A percentile compares a stretch with the other conserved stretches of the same genome.
Evolutionary conservation across 2,888 invertebrate genomes (phyloP).

Genomic region (Nebria salina): DNA sequence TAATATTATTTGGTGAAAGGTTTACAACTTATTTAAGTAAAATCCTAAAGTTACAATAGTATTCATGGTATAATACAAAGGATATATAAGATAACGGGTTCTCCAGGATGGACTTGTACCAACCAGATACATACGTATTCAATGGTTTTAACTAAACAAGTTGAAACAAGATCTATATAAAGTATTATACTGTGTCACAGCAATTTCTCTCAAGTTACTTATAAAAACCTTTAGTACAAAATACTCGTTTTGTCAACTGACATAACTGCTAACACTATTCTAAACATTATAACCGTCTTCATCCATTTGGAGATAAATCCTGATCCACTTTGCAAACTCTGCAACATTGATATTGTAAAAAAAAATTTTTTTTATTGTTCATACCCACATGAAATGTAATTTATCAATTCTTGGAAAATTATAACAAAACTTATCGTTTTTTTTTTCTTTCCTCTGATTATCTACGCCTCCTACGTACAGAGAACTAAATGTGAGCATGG

Average conservation of each 20-base stretch:
- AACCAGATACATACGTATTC: background rate
- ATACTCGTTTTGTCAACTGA: too few relatives aligned
- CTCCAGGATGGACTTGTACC: background rate
- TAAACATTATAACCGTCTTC: too few relatives aligned
- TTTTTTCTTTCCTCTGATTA: background rate
- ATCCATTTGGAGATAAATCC: too few relatives aligned
- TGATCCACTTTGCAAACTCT: too few relatives aligned
- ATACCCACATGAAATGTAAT: background rate
- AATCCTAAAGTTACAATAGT: too few relatives aligned
- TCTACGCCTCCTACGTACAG: background rate
- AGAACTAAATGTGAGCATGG: background rate
- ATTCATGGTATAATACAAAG: background rate
- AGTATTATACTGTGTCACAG: slow-evolving; percentile 1
- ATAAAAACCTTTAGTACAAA: too few relatives aligned
- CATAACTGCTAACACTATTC: too few relatives aligned
- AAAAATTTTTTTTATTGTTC: too few relatives aligned
- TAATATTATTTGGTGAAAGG: too few relatives aligned
- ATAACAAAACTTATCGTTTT: background rate
- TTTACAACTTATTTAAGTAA: too few relatives aligned
- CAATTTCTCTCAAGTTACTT: background rate
- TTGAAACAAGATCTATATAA: slow-evolving; percentile 1
- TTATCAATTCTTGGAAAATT: background rate
- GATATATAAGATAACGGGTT: background rate
- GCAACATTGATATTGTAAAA: too few relatives aligned
- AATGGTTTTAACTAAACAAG: background rate